Base-by-base conservation (phyloP, 2,797 vertebrate species). In the Momotus momota region DNA sequence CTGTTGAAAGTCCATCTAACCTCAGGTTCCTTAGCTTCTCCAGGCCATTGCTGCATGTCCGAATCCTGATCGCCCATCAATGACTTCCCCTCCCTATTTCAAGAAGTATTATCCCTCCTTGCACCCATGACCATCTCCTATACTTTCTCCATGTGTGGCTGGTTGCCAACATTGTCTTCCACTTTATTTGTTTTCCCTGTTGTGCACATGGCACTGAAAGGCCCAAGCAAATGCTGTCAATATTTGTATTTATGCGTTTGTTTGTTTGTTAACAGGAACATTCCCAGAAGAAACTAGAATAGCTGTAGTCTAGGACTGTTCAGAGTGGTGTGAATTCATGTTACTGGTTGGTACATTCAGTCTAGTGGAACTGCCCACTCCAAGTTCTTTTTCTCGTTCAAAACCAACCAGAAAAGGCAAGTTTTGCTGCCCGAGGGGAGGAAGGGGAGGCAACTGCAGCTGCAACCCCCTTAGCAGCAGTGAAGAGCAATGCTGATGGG, bases 191-290 rank as follows among this genome's bases (percentile, higher is more conserved):
- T 81, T 72, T 92, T 88, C 54, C 64, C 5, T 1, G 10, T 45
- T 79, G 31, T 83, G 55, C 22, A 45, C 58, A 90, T 84, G 75
- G 40, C 65, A 84, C 52, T 43, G 64, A 80, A 89, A 87, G 27
- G 27, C 66, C 48, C 62, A 75, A 49, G 51, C 38, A 83, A 81
- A 70, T 43, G 33, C 22, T 35, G 33, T 66, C 87, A 83, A 81
- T 86, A 84, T 93, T 95, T 88, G 61, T 75, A 17, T 80, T 90
- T 74, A 72, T 85, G 65, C 17, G 75, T 74, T 49, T 74, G 45
- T 81, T 75, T 93, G 40, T 62, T 91, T 91, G 55, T 90, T 80
- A 67, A 58, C 23, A 72, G 40, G 52, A 72, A 14, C 25, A 52
- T 82, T 87, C 51, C 54, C 77, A 80, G 55, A 75, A 88, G 66